Conservation (phyloP, 2,888 invertebrate species). For the Strigamia transsilvanica region DNA sequence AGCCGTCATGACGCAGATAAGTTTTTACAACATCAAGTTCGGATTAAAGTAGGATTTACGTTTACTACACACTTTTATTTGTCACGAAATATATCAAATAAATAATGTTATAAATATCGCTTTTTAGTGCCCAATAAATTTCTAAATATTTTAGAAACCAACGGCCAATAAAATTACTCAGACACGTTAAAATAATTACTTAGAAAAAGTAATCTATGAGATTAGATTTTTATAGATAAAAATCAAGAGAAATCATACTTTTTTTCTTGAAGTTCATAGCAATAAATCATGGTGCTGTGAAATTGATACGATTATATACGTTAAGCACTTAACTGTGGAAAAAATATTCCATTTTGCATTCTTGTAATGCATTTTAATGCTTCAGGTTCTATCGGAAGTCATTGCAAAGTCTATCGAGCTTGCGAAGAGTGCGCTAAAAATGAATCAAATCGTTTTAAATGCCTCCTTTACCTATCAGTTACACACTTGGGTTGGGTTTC, state of each 20-base stretch:
- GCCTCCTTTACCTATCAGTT: constrained; percentile 9
- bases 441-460: neutral
- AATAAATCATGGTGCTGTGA: too few species aligned
- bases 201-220: neutral
- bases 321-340: too few species aligned
- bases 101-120: neutral
- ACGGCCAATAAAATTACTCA: neutral
- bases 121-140: constrained; percentile 11
- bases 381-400: neutral
- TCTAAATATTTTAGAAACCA: constrained; percentile 2
- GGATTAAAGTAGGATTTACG: constrained; percentile 27
- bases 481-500: constrained; percentile 14
- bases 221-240: neutral
- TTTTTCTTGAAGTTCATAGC: too few species aligned
- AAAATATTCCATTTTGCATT: too few species aligned
- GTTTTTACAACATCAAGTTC: constrained; percentile 1
- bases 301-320: too few species aligned
- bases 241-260: too few species aligned
- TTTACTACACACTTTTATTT: neutral
- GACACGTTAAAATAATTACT: neutral
- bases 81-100: constrained; percentile 11
- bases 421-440: neutral
- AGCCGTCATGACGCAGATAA: neutral
- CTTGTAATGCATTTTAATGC: neutral
- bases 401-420: neutral